Evolutionary conservation across 2,113 vertebrate species (phyloP).

Genomic region (Odontophorus gujanensis): DNA sequence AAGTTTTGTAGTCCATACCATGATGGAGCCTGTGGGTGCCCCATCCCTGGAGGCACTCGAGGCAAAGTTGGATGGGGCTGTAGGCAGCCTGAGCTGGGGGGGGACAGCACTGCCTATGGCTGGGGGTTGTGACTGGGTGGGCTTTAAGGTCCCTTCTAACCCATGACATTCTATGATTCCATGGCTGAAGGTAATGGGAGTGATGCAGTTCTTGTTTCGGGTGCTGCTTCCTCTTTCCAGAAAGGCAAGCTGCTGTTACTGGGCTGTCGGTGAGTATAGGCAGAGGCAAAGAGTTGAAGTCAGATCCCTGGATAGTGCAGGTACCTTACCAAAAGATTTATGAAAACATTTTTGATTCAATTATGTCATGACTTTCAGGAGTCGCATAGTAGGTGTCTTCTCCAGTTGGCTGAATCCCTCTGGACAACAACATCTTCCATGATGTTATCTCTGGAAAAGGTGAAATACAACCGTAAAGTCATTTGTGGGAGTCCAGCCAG

Average conservation of each 20-base stretch:
- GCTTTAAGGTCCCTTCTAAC: no score
- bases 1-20: neutral
- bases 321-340: neutral
- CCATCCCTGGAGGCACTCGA: no score
- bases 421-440: neutral
- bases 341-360: neutral
- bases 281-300: neutral
- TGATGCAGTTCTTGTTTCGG: neutral
- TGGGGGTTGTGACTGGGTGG: no score
- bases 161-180: no score
- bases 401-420: neutral
- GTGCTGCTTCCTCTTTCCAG: conserved; percentile 5
- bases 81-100: no score
- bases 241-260: neutral
- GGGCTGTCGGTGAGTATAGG: neutral
- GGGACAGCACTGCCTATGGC: no score
- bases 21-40: neutral
- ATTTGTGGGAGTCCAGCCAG: neutral
- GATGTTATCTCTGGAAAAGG: neutral
- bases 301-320: neutral
- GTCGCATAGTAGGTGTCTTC: neutral
- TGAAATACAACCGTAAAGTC: neutral
- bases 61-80: no score
- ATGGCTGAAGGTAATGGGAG: neutral
- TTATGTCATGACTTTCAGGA: neutral